phyloP scores from a whole-genome alignment of 2,113 vertebrate genomes.

The Elachura formosa region DNA sequence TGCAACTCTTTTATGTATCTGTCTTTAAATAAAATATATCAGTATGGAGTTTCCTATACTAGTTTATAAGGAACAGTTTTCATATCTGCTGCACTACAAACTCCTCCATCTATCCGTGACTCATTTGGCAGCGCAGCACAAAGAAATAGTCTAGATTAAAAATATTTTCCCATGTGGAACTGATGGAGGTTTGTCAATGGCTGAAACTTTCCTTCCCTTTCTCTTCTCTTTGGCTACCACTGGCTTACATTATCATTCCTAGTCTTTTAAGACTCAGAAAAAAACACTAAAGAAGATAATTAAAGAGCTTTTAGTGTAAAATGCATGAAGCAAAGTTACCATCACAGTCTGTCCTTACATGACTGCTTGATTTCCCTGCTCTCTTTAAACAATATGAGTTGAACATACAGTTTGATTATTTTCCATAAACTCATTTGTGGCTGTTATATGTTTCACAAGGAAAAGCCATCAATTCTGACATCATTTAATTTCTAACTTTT shows the following conservation, averaged over 20 bases:
- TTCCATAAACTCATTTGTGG: background rate
- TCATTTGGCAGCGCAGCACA: background rate
- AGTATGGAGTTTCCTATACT: background rate
- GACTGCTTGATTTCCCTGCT: background rate
- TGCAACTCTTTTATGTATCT: background rate
- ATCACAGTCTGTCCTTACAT: background rate
- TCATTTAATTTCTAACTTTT: background rate
- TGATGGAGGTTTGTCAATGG: background rate
- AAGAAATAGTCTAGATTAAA: background rate
- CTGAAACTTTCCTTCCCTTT: background rate
- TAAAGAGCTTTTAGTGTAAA: background rate
- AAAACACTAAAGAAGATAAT: background rate
- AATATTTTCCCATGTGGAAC: background rate
- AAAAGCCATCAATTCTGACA: background rate
- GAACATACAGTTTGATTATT: background rate
- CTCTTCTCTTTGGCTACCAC: background rate
- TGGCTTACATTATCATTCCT: background rate
- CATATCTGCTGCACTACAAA: background rate
- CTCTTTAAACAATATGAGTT: background rate
- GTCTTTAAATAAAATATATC: background rate
- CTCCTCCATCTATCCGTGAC: conserved; percentile 18
- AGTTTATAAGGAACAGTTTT: background rate
- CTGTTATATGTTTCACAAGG: background rate
- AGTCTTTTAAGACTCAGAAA: background rate
- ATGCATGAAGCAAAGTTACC: background rate